A percentile compares a stretch with the other conserved stretches of the same genome.
phyloP scores from a whole-genome alignment of 1,140 invertebrate genomes.

The Brachionus calyciflorus region DNA sequence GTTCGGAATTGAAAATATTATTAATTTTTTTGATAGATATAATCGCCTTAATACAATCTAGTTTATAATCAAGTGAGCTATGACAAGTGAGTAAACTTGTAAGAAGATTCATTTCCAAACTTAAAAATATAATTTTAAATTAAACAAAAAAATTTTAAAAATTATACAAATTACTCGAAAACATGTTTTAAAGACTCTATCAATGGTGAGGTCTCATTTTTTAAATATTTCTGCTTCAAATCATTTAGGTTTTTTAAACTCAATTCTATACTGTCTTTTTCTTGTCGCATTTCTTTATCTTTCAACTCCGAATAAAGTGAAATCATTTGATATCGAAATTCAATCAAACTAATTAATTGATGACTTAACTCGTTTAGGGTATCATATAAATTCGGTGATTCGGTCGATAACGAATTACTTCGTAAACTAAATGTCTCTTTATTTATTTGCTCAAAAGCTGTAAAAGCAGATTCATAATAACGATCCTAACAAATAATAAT shows the following conservation, averaged over 20 bases:
- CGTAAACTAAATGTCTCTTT: background rate
- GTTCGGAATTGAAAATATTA: conserved; percentile 28
- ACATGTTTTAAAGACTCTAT: background rate
- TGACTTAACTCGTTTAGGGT: background rate
- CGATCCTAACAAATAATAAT: background rate
- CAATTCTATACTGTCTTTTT: conserved; percentile 6
- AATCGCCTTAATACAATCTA: conserved; percentile 36
- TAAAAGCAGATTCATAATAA: background rate
- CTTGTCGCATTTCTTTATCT: conserved; percentile 2
- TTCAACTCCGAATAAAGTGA: conserved; percentile 6
- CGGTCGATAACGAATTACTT: too few species aligned
- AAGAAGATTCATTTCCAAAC: conserved; percentile 29
- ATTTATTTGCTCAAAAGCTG: background rate
- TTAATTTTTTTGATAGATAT: conserved; percentile 20
- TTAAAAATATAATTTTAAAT: background rate
- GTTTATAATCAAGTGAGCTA: conserved; percentile 19
- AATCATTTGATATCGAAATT: conserved; percentile 39
- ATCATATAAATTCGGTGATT: too few species aligned
- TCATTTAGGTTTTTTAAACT: background rate
- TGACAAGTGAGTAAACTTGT: conserved; percentile 17
- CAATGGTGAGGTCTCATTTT: background rate
- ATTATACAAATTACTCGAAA: conserved; percentile 10
- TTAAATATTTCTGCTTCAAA: conserved; percentile 13
- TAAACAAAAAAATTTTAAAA: background rate
- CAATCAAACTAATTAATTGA: conserved; percentile 1